Percentiles rank a stretch among this genome's conserved stretches.
These are phyloP conservation scores for Phodopus roborovskii DNA, from an alignment of 2,113 vertebrate species.

Conservation along the genomic window DNA sequence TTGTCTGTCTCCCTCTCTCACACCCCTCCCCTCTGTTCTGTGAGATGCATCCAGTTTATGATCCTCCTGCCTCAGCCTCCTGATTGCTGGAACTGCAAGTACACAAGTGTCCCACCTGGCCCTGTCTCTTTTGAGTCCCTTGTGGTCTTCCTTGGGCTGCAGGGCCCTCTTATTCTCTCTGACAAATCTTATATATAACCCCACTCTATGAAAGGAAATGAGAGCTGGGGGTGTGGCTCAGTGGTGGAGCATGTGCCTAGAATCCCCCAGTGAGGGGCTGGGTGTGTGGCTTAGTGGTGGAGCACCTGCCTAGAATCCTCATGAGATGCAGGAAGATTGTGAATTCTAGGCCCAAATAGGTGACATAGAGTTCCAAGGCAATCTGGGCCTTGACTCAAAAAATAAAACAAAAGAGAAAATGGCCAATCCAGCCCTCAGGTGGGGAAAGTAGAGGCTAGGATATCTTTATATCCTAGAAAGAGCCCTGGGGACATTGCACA, in stretches of 20 bases:
- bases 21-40: background rate
- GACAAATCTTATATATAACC: background rate
- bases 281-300: background rate
- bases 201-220: background rate
- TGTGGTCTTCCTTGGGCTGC: background rate
- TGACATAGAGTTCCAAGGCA: background rate
- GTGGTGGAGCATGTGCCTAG: background rate
- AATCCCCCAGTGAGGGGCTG: background rate
- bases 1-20: too few relatives aligned
- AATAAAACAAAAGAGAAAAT: background rate
- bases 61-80: background rate
- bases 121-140: background rate
- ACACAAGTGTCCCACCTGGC: background rate
- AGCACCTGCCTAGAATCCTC: background rate
- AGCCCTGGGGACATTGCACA: background rate
- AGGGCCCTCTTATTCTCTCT: background rate
- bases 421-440: background rate
- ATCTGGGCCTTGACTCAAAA: background rate
- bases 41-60: background rate
- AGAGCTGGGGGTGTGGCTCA: background rate
- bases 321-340: background rate
- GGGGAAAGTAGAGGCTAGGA: background rate
- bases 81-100: too few relatives aligned
- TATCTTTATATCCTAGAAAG: background rate
- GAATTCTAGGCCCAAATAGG: background rate